Evolutionary conservation across 2,797 vertebrate genomes (phyloP), one percentile per base, ranked within the genome.

Genomic region (Petrocephalus schoutedeni): DNA sequence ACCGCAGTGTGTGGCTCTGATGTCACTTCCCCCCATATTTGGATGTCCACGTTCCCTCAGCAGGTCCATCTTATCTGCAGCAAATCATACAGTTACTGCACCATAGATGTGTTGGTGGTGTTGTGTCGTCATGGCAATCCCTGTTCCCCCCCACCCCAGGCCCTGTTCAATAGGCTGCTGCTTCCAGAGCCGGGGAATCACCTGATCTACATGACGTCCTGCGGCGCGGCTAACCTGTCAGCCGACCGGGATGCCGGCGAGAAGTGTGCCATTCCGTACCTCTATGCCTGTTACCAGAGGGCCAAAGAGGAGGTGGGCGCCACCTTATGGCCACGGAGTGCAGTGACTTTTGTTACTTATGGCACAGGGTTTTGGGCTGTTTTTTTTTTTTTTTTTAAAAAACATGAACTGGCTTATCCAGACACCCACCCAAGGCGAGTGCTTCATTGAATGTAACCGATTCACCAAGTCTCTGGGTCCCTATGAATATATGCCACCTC

Each of bases 181-280:
- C 94, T 99, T 88, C 95, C 94, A 0, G 98, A 99, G 91, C 98
- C 98, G 0, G 98, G 97, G 85, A 98, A 95, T 93, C 96, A 98
- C 90, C 95, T 99, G 89, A 97, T 99, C 91, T 96, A 95, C 93
- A 99, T 99, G 98, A 99, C 98, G 0, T 96, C 95, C 19, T 95
- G 96, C 89, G 93, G 95, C 57, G 93, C 93, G 0, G 94, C 96
- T 89, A 99, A 99, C 94, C 95, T 99, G 87, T 98, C 98, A 0
- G 98, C 98, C 0, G 98, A 99, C 89, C 96, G 98, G 0, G 98
- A 99, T 2, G 98, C 98, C 0, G 98, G 98, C 58, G 98, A 99
- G 93, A 97, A 96, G 89, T 95, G 95, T 88, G 97, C 97, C 87
- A 92, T 99, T 89, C 96, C 94, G 45, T 99, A 99, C 90, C 97